Conservation (phyloP, 1,140 invertebrate genomes). For the Trichomalopsis sarcophagae region DNA sequence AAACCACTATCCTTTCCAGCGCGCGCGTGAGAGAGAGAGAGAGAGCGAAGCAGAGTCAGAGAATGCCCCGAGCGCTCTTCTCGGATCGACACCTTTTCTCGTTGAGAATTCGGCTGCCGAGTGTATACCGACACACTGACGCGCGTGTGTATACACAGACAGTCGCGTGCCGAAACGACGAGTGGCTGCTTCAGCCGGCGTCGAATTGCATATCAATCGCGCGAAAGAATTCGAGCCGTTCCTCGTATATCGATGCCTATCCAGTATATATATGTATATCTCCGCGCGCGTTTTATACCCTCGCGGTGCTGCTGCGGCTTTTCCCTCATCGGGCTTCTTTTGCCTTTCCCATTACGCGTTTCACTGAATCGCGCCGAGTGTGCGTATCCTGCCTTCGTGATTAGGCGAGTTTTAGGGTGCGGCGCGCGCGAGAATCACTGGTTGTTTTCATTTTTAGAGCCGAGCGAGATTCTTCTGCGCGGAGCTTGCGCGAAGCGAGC, state of each 20-base stretch:
- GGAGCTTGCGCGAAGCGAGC: no score
- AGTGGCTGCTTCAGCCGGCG: conserved; percentile 10
- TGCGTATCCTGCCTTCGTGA: no score
- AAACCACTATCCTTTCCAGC: conserved; percentile 59
- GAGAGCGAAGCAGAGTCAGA: neutral
- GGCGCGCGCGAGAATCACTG: no score
- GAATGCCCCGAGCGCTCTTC: conserved; percentile 38
- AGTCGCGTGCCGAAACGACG: neutral
- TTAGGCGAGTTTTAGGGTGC: neutral
- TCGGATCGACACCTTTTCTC: conserved; percentile 51
- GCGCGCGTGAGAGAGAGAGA: no score
- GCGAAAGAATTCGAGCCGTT: conserved; percentile 34
- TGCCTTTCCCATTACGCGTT: conserved; percentile 26
- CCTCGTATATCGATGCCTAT: neutral
- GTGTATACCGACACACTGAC: neutral
- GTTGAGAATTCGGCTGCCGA: conserved; percentile 28
- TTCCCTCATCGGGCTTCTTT: neutral
- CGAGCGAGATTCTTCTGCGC: no score
- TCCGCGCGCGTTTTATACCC: neutral
- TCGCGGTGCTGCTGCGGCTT: no score
- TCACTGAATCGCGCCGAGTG: neutral
- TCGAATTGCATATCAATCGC: conserved; percentile 42
- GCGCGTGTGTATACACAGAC: neutral
- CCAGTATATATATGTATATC: neutral
- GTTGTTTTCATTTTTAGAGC: neutral